Percentiles rank a stretch among this genome's conserved stretches.
Conservation (phyloP, 2,888 invertebrate species). For the Muschampia plurimacula region DNA sequence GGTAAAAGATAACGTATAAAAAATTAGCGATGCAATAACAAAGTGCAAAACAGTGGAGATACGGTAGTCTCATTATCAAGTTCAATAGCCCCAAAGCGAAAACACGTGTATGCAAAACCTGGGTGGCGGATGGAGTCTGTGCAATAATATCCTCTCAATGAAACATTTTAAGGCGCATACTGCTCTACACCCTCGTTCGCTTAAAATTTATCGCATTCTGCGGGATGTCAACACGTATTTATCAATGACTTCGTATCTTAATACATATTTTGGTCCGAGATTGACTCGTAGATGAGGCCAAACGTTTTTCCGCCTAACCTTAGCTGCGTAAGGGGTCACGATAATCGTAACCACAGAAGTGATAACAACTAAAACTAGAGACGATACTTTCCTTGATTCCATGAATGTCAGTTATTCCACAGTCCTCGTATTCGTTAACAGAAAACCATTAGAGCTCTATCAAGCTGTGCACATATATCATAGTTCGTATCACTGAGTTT, state of each 20-base stretch:
- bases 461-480: constrained; percentile 77
- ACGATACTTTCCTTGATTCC: constrained; percentile 84
- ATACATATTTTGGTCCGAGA: constrained; percentile 59
- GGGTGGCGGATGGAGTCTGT: constrained; percentile 57
- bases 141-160: constrained; percentile 71
- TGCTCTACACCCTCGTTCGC: constrained; percentile 57
- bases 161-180: constrained; percentile 73
- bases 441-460: constrained; percentile 74
- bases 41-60: constrained; percentile 71
- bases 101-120: constrained; percentile 84
- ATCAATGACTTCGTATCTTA: constrained; percentile 72
- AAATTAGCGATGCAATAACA: constrained; percentile 76
- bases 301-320: constrained; percentile 51
- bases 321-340: constrained; percentile 16
- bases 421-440: constrained; percentile 74
- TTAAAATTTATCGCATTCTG: constrained; percentile 76
- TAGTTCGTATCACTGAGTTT: constrained; percentile 79
- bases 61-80: constrained; percentile 82
- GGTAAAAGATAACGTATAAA: constrained; percentile 51
- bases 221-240: constrained; percentile 76
- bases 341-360: constrained; percentile 9
- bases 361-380: constrained; percentile 33
- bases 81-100: constrained; percentile 81
- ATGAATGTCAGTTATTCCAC: constrained; percentile 69
- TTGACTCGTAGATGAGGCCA: constrained; percentile 65